Evolutionary conservation across 2,888 invertebrate species (phyloP).

Genomic region (Pollenia angustigena): DNA sequence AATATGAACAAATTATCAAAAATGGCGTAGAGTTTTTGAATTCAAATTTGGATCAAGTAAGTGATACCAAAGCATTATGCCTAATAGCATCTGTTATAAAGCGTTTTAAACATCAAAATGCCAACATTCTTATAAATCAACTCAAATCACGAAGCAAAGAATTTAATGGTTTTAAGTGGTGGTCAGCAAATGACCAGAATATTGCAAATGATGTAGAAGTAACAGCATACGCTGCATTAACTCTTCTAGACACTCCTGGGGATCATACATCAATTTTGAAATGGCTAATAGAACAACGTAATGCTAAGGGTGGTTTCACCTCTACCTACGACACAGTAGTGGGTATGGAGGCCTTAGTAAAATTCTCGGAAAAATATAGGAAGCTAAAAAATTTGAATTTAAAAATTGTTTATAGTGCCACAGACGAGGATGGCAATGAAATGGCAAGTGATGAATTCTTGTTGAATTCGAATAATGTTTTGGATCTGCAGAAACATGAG

Average conservation of each 20-base stretch:
- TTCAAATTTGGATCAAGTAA: conserved; percentile 87
- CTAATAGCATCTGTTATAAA: conserved; percentile 89
- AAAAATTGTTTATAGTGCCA: conserved; percentile 34
- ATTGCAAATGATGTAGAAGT: conserved; percentile 89
- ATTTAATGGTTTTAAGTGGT: conserved; percentile 88
- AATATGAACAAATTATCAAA: conserved; percentile 88
- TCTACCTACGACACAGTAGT: conserved; percentile 91
- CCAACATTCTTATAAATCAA: conserved; percentile 85
- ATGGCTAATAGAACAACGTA: conserved; percentile 89
- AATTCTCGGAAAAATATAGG: conserved; percentile 86
- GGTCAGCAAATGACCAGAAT: conserved; percentile 86
- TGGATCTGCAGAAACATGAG: conserved; percentile 91
- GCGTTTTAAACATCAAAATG: conserved; percentile 87
- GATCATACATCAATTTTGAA: conserved; percentile 85
- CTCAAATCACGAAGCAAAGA: conserved; percentile 83
- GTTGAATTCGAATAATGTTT: conserved; percentile 89
- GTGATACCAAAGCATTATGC: conserved; percentile 90
- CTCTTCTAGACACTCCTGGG: conserved; percentile 84
- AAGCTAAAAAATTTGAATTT: conserved; percentile 22
- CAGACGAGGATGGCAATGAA: conserved; percentile 16
- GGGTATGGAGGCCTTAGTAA: conserved; percentile 88
- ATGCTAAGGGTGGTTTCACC: conserved; percentile 88
- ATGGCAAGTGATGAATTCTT: conserved; percentile 40
- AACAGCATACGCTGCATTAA: conserved; percentile 93
- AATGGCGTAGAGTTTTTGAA: conserved; percentile 91